Base-by-base conservation (phyloP, 2,113 vertebrate species). In the Spheniscus mendiculus region DNA sequence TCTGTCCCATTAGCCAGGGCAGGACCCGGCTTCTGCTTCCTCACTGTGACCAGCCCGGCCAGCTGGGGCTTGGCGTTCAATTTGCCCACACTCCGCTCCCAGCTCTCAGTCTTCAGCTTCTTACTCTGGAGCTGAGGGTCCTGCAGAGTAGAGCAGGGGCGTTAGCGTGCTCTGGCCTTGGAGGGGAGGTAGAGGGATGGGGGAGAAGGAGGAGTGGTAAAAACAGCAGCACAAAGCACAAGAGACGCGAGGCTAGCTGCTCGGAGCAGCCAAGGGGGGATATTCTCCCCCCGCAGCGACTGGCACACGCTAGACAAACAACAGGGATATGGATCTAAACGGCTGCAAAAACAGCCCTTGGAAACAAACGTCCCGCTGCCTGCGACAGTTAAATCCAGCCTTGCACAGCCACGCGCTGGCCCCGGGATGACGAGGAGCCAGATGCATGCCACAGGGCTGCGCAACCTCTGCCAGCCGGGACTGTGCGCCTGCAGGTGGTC, bases 21-120 rank as follows among this genome's bases (percentile, higher is more conserved):
- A 53, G 73, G 52, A 16, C 40, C 26, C 0, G 53, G 5, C 38
- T 94, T 89, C 2, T 70, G 86, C 89, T 81, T 98, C 93, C 98
- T 99, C 94, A 96, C 98, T 20, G 98, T 97, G 5, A 99, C 98
- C 61, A 99, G 91, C 84, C 99, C 96, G 0, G 98, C 98, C 30
- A 99, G 98, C 14, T 98, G 97, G 3, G 97, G 15, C 36, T 76
- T 98, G 49, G 91, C 90, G 6, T 97, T 97, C 49, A 99, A 77
- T 5, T 96, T 98, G 30, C 99, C 98, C 6, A 99, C 98, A 4
- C 99, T 99, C 30, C 93, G 96, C 91, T 99, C 99, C 99, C 99
- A 99, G 89, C 96, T 98, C 95, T 99, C 98, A 1, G 58, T 83
- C 83, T 98, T 99, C n/a, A 77, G 96, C 90, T 91, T 99, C 97